These are phyloP conservation scores for Diuraphis noxia DNA, from an alignment of 1,140 invertebrate species.

Conservation along the genomic window DNA sequence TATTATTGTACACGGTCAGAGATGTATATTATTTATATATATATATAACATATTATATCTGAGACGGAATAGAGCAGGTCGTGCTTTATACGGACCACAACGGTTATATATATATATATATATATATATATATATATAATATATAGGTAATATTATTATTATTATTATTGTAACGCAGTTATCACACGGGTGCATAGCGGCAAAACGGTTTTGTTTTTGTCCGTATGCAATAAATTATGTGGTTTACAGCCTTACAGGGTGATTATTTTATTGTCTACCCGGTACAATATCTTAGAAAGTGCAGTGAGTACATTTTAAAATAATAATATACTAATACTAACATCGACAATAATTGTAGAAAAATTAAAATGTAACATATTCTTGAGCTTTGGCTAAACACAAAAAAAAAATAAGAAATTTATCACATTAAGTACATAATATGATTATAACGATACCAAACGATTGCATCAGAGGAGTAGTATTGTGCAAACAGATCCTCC, in stretches of 20 bases:
- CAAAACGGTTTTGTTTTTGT: not conserved
- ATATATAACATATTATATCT: not conserved
- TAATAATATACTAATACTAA: too few relatives aligned
- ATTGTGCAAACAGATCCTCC: too few relatives aligned
- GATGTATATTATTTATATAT: not conserved
- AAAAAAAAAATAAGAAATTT: too few relatives aligned
- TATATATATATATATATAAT: too few relatives aligned
- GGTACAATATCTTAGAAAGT: too few relatives aligned
- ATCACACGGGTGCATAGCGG: not conserved
- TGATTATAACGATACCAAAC: too few relatives aligned
- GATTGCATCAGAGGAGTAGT: too few relatives aligned
- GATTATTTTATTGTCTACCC: not conserved
- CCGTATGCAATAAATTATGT: not conserved
- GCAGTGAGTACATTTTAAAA: too few relatives aligned
- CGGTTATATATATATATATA: not conserved
- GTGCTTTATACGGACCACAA: conserved; percentile 16
- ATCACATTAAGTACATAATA: too few relatives aligned
- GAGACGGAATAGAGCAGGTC: not conserved
- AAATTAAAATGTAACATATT: too few relatives aligned
- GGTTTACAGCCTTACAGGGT: not conserved
- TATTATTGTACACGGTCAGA: not conserved
- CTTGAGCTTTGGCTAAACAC: too few relatives aligned
- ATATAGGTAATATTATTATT: not conserved
- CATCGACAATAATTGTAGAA: too few relatives aligned
- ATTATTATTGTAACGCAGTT: not conserved